Evolutionary conservation across 2,113 vertebrate species (phyloP), one percentile per base, ranked within the genome.

Genomic region (Paratilapia polleni): DNA sequence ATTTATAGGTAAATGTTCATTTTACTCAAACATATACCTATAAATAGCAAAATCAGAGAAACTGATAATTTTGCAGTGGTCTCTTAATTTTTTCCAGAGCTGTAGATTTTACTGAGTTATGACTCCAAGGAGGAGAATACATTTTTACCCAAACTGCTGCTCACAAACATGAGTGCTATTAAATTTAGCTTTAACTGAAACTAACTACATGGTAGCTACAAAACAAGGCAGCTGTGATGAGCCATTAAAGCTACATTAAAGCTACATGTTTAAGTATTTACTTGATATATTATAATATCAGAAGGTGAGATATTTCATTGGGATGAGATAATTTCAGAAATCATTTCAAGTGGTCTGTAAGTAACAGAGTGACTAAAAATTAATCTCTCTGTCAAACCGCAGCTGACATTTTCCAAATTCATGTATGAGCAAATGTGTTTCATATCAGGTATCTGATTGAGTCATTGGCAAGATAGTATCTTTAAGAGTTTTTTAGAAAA

Each of bases 401-500:
- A 59, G 58, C 19, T 78, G 76, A 62, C 22, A 60, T 49, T 61
- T 61, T 78, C 26, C 41, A 31, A 73, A 61, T 78, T 61, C 38
- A 61, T 78, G 54, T 24, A 34, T 12, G 61, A 60, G 38, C 28
- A 88, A 83, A 91, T 80, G 31, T 87, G 66, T 81, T 87, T 91
- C 74, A 77, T 57, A 93, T 88, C 88, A 88, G n/a, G 78, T 70
- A 63, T 86, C 86, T 81, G 59, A 84, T 78, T 34, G 15, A 84
- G 74, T 61, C 38, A 36, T 47, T 86, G 78, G 78, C 82, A 81
- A 70, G 70, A 36, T 15, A 41, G 61, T 58, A 84, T 86, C 31
- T 80, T 87, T 82, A 22, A 62, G 36, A 58, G 28, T 68, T 89
- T 79, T 74, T 47, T 26, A 36, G 26, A 66, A 89, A 83, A 81